phyloP scores from a whole-genome alignment of 2,797 vertebrate genomes.

The Chaenodraco wilsoni region DNA sequence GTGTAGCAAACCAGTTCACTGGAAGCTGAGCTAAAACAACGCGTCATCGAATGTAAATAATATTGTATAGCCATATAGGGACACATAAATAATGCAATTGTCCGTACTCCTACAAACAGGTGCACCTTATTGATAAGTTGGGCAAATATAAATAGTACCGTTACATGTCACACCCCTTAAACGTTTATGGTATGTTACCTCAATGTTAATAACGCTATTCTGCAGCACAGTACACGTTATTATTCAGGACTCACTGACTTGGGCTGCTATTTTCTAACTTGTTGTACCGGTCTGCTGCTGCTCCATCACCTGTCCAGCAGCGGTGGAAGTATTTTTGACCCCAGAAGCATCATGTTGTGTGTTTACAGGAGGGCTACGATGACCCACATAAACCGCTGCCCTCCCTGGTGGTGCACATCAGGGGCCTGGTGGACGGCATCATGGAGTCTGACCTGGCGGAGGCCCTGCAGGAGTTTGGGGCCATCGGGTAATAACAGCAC shows the following conservation, averaged over 20 bases:
- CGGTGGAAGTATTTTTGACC: background rate
- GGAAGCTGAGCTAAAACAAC: background rate
- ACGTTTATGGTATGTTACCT: background rate
- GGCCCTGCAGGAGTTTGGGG: constrained; percentile 94
- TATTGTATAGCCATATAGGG: too few relatives aligned
- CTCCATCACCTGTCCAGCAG: background rate
- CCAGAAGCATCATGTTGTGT: background rate
- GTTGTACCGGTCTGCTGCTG: too few relatives aligned
- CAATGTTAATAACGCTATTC: background rate
- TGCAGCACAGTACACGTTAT: background rate
- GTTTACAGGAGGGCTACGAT: constrained; percentile 89
- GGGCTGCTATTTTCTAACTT: background rate
- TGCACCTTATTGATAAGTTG: too few relatives aligned
- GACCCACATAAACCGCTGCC: constrained; percentile 95
- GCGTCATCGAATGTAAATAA: background rate
- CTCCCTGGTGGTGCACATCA: constrained; percentile 94
- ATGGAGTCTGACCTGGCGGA: constrained; percentile 95
- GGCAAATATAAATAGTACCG: background rate
- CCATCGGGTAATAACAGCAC: constrained; percentile 86
- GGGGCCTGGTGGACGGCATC: constrained; percentile 93
- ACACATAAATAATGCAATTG: accelerated
- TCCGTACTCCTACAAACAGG: background rate
- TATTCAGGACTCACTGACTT: background rate
- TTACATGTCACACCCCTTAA: background rate
- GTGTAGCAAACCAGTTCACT: background rate